Evolutionary conservation across 2,797 vertebrate genomes (phyloP).

Genomic region (Melopsittacus undulatus): DNA sequence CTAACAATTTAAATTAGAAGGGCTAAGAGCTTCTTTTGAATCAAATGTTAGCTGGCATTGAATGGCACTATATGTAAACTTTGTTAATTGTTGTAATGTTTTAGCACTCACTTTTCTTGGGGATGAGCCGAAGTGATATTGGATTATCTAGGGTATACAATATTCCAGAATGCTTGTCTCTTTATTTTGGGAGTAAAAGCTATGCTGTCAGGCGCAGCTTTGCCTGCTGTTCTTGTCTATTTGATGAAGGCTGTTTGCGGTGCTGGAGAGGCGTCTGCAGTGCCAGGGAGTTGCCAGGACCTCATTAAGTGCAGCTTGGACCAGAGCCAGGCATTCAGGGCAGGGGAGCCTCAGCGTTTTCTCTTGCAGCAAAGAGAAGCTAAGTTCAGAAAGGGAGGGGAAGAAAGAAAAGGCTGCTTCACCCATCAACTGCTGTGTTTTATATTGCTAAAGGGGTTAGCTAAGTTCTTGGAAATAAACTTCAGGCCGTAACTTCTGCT

Average conservation of each 20-base stretch:
- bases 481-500: not conserved
- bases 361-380: not conserved
- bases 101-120: not conserved
- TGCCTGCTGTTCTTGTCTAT: not conserved
- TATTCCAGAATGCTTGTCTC: not conserved
- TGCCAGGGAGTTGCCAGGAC: constrained; percentile 41
- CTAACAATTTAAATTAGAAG: not conserved
- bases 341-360: not conserved
- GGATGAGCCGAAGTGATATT: not conserved
- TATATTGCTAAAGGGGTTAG: constrained; percentile 24
- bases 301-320: constrained; percentile 59
- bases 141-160: not conserved
- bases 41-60: not conserved
- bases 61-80: not conserved
- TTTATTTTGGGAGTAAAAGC: not conserved
- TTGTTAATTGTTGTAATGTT: not conserved
- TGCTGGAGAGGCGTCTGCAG: constrained; percentile 2
- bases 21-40: not conserved
- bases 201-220: not conserved
- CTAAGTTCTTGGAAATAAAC: constrained; percentile 43
- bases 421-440: not conserved
- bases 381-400: not conserved
- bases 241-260: not conserved
- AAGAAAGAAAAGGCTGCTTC: constrained; percentile 17
- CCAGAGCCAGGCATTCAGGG: constrained; percentile 47